Conservation (phyloP, 2,797 vertebrate genomes). For the Enteromius viviparus region DNA sequence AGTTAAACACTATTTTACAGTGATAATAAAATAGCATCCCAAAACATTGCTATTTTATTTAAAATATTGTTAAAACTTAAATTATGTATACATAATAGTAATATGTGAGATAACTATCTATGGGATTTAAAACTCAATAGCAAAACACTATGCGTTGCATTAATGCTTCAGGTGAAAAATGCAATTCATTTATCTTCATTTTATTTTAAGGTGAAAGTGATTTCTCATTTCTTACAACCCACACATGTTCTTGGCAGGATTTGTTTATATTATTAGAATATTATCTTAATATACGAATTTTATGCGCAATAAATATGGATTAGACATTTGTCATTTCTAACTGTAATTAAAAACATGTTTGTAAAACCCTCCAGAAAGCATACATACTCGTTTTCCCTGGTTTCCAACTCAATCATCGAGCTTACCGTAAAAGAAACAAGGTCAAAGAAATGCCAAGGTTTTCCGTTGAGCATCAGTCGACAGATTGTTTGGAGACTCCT, state of each 20-base stretch:
- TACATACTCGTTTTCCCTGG: not conserved
- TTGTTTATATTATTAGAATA: not conserved
- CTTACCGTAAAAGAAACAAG: not conserved
- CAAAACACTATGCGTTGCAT: not conserved
- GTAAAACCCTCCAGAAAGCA: constrained; percentile 30
- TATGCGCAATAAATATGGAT: not conserved
- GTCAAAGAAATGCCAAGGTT: not conserved
- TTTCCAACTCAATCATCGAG: not conserved
- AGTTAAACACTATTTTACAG: not conserved
- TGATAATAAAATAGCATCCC: not conserved
- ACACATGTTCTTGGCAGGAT: not conserved
- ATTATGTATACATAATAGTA: not conserved
- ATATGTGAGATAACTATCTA: not conserved
- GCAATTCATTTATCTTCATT: not conserved
- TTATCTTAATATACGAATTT: not conserved
- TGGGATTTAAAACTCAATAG: not conserved
- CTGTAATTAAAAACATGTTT: not conserved
- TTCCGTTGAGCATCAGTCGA: constrained; percentile 51
- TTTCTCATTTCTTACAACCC: not conserved
- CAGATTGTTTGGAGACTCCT: constrained; percentile 52
- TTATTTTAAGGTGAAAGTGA: not conserved
- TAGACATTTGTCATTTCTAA: not conserved
- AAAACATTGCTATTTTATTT: not conserved
- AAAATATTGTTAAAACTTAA: not conserved
- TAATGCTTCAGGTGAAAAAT: not conserved